Base-by-base conservation (phyloP, 1,140 invertebrate species). In the Sycophaga agraensis region DNA sequence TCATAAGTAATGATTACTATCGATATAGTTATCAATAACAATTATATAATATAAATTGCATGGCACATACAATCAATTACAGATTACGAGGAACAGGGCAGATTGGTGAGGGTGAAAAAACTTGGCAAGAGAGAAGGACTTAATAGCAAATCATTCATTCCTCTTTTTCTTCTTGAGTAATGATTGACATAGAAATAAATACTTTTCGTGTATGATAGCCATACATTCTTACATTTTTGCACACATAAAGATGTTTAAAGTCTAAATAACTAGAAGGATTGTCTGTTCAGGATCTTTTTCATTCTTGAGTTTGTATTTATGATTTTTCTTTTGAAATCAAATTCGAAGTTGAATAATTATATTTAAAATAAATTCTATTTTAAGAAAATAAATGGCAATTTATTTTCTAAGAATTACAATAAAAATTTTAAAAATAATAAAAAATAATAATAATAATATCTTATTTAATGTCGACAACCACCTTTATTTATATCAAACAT, bases 231-330 rank as follows among this genome's bases (percentile, higher is more conserved):
- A 16, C n/a, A 28, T 49, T 46, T 22, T 45, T 35, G 8, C 51
- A 14, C n/a, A 54, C 43, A 54, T 12, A 61, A 46, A 54, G 50
- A 54, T 28, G 50, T 56, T 62, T 56, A 40, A 62, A 42, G 11
- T 56, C 53, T 62, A 56, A 14, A 9, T 49, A 56, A 42, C 53
- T 50, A 56, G 24, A 7, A 63, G 60, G 60, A 63, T 63, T 63
- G 60, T 63, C 60, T 55, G 60, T 12, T 63, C 40, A 31, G 45
- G 53, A 53, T 56, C 60, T 63, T 63, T 63, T 63, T 63, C 60
- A 63, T 63, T 31, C n/a, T n/a, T n/a, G n/a, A n/a, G n/a, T n/a
- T n/a, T n/a, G n/a, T n/a, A n/a, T n/a, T n/a, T n/a, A n/a, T n/a
- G n/a, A n/a, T n/a, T n/a, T n/a, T n/a, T n/a, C n/a, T n/a, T n/a